A percentile compares a stretch with the other conserved stretches of the same genome.
phyloP scores from a whole-genome alignment of 2,888 invertebrate genomes.

The Mycalesis mineus region DNA sequence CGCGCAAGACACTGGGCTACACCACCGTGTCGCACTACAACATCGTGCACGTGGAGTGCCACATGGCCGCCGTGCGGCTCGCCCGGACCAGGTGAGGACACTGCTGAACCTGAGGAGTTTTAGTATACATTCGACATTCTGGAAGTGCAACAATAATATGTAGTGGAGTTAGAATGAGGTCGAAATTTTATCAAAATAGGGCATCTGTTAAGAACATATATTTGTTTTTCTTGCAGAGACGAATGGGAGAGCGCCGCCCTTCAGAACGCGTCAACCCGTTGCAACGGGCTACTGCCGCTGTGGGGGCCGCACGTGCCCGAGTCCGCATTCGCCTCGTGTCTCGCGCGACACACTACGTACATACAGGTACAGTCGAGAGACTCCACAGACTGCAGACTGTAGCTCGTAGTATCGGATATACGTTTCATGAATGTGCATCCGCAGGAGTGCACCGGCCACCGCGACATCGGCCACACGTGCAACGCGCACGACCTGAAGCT shows the following conservation, averaged over 20 bases:
- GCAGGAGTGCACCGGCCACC: conserved; percentile 85
- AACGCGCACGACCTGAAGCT: conserved; percentile 96
- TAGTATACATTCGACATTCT: too few relatives aligned
- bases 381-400: too few relatives aligned
- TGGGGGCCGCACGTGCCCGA: conserved; percentile 98
- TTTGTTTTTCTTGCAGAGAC: conserved; percentile 78
- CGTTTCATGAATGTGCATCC: too few relatives aligned
- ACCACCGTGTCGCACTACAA: conserved; percentile 99
- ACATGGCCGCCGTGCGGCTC: conserved; percentile 95
- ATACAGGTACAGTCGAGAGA: conserved; percentile 79
- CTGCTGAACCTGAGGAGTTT: too few relatives aligned
- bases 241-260: conserved; percentile 99
- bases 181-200: too few relatives aligned
- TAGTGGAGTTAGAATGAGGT: too few relatives aligned
- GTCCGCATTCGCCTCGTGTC: conserved; percentile 93
- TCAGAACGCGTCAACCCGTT: conserved; percentile 98
- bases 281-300: conserved; percentile 96
- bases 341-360: conserved; percentile 94
- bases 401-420: too few relatives aligned
- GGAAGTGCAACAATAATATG: too few relatives aligned
- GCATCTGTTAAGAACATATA: background rate
- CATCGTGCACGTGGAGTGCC: conserved; percentile 98
- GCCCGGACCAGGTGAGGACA: conserved; percentile 64
- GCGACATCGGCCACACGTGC: conserved; percentile 87
- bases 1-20: conserved; percentile 92